Conservation (phyloP, 2,888 invertebrate genomes). For the Tipula helvola region DNA sequence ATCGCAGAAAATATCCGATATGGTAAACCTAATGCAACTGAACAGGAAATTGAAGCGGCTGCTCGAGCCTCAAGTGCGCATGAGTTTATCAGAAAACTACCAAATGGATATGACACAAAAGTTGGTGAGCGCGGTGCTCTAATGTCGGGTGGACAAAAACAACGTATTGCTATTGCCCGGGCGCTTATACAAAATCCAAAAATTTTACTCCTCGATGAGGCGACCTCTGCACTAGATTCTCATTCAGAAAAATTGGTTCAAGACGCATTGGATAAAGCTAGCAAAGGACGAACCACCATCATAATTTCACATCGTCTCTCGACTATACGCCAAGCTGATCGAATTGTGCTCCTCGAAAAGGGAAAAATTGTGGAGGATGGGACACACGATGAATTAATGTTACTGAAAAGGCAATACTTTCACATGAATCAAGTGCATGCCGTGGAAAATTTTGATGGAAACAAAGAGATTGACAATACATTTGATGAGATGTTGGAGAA, state of each 20-base stretch:
- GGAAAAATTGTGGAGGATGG: conserved; percentile 62
- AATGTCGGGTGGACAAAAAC: conserved; percentile 74
- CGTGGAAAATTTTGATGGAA: conserved; percentile 17
- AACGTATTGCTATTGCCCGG: conserved; percentile 72
- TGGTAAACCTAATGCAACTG: conserved; percentile 55
- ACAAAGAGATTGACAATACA: neutral
- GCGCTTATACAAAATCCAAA: conserved; percentile 66
- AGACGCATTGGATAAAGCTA: conserved; percentile 63
- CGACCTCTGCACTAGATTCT: conserved; percentile 73
- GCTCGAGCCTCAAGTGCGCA: conserved; percentile 65
- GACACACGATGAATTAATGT: conserved; percentile 57
- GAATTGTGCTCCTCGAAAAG: conserved; percentile 56
- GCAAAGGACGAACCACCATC: conserved; percentile 59
- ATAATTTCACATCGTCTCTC: conserved; percentile 63
- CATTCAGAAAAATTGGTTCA: conserved; percentile 72
- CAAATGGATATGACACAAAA: conserved; percentile 61
- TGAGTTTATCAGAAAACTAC: conserved; percentile 58
- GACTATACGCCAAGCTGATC: conserved; percentile 57
- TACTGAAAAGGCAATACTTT: conserved; percentile 51
- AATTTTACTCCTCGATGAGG: conserved; percentile 66
- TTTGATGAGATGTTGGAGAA: neutral
- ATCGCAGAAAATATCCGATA: conserved; percentile 57
- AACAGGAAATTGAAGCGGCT: conserved; percentile 56
- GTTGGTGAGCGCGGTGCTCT: conserved; percentile 73
- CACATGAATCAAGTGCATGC: conserved; percentile 43